Percentiles rank a stretch among this genome's conserved stretches.
These are phyloP conservation scores for Shinisaurus crocodilurus DNA, from an alignment of 2,113 vertebrate species.

Conservation along the genomic window DNA sequence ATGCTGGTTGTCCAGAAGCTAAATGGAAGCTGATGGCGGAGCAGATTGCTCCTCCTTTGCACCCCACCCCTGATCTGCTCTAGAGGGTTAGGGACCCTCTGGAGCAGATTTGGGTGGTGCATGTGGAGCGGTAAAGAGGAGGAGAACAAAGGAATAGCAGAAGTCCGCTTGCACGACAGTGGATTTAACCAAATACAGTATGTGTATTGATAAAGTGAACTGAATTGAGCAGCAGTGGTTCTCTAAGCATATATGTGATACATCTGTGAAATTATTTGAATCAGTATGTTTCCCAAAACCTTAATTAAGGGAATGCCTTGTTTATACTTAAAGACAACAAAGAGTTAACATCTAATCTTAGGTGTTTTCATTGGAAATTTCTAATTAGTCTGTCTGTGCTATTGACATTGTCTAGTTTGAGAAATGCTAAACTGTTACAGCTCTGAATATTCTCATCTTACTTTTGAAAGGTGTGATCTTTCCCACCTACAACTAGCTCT, in stretches of 20 bases:
- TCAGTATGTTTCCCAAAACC: neutral
- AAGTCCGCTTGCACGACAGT: no score
- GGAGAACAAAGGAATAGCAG: no score
- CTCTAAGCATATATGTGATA: neutral
- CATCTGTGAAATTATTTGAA: neutral
- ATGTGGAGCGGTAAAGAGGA: no score
- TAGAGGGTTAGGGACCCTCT: no score
- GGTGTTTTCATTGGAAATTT: neutral
- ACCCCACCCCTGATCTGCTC: no score
- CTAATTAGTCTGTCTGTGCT: slow-evolving; percentile 13
- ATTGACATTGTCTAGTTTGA: slow-evolving; percentile 29
- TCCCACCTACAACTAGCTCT: slow-evolving; percentile 57
- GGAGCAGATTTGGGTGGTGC: no score
- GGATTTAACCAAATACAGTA: no score
- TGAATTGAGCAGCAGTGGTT: neutral
- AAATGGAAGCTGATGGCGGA: no score
- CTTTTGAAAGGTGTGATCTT: slow-evolving; percentile 61
- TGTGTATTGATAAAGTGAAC: neutral
- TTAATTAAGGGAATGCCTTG: neutral
- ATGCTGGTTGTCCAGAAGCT: neutral
- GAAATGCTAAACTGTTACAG: slow-evolving; percentile 63
- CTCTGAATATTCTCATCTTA: slow-evolving; percentile 64
- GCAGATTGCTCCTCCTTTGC: no score
- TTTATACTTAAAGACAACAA: slow-evolving; percentile 1
- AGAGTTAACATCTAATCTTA: slow-evolving; percentile 41